phyloP scores from a whole-genome alignment of 2,113 vertebrate species.

The Phylloscopus whistleri region DNA sequence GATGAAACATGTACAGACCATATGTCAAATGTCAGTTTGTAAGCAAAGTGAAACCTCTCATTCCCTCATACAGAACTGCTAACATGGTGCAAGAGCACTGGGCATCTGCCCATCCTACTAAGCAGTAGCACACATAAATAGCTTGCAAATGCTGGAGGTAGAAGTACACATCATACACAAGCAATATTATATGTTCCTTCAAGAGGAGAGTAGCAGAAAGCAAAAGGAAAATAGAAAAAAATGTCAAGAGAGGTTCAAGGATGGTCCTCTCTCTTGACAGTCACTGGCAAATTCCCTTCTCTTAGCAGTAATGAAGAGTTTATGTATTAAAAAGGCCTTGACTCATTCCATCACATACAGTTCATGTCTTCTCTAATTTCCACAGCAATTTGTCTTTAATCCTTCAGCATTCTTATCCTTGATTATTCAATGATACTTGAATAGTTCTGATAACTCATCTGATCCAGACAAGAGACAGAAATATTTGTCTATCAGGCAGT shows the following conservation, averaged over 20 bases:
- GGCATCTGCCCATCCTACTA: not conserved
- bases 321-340: not conserved
- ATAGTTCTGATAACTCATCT: constrained; percentile 22
- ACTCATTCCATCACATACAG: not conserved
- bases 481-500: not conserved
- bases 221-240: not conserved
- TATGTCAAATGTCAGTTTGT: not conserved
- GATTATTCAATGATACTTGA: not conserved
- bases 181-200: not conserved
- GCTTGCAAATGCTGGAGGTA: not conserved
- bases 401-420: not conserved
- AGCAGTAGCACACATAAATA: not conserved
- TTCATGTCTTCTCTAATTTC: not conserved
- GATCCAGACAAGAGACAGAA: constrained; percentile 8
- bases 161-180: not conserved
- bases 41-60: not conserved
- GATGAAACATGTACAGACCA: not conserved
- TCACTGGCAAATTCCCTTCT: not conserved
- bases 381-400: not conserved
- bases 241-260: not conserved
- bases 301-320: not conserved
- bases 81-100: not conserved
- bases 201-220: not conserved
- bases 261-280: not conserved
- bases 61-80: not conserved